A percentile compares a stretch with the other conserved stretches of the same genome.
These are phyloP conservation scores for Platichthys stellatus DNA, from an alignment of 2,113 vertebrate genomes.

Conservation along the genomic window DNA sequence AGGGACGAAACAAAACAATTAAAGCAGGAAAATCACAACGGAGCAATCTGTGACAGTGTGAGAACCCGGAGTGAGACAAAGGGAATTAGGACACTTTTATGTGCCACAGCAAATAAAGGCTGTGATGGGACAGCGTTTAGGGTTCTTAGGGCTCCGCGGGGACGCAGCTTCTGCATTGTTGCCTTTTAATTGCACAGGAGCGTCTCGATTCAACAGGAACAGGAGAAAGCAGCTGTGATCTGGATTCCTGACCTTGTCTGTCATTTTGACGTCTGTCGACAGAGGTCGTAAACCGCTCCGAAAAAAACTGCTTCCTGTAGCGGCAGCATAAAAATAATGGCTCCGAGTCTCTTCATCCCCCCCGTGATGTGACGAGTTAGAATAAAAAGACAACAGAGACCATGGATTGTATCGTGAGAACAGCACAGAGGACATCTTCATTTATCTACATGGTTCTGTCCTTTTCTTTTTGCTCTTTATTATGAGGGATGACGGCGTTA, in stretches of 20 bases:
- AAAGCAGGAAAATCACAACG: conserved; percentile 66
- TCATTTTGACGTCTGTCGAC: conserved; percentile 33
- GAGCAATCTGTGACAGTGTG: conserved; percentile 56
- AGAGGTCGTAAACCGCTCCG: conserved; percentile 28
- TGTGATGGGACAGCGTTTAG: conserved; percentile 32
- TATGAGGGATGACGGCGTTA: too few species aligned
- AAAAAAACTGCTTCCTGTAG: neutral
- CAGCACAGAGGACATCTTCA: too few species aligned
- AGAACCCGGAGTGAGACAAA: conserved; percentile 64
- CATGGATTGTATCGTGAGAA: neutral
- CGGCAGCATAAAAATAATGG: conserved; percentile 17
- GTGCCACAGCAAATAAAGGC: conserved; percentile 54
- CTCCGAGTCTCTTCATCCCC: neutral
- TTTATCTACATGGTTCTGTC: too few species aligned
- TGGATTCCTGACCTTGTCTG: conserved; percentile 52
- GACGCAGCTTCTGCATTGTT: conserved; percentile 19
- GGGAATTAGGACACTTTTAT: conserved; percentile 59
- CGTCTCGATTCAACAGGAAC: conserved; percentile 7
- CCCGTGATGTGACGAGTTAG: neutral
- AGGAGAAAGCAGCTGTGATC: conserved; percentile 24
- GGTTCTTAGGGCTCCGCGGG: conserved; percentile 18
- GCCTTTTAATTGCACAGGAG: conserved; percentile 51
- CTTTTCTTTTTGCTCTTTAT: too few species aligned
- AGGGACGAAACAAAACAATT: conserved; percentile 74
- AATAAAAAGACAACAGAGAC: neutral